These are phyloP conservation scores for Plestiodon gilberti DNA, from an alignment of 2,113 vertebrate genomes.

Conservation along the genomic window DNA sequence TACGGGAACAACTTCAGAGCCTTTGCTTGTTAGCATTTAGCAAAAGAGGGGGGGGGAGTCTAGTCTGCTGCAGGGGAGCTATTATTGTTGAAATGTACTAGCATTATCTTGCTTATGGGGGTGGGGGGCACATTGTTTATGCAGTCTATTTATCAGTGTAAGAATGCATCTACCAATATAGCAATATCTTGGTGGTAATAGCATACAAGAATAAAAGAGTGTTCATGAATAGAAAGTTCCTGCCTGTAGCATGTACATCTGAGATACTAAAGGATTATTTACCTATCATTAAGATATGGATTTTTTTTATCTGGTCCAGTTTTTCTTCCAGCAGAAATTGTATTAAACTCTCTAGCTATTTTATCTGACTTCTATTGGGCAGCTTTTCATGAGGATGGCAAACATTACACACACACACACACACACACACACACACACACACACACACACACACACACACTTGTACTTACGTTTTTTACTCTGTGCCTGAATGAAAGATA, in stretches of 20 bases:
- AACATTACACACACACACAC: background rate
- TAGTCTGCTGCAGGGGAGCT: slow-evolving; percentile 59
- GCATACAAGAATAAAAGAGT: slow-evolving; percentile 67
- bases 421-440: background rate
- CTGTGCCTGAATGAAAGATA: background rate
- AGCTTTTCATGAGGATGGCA: slow-evolving; percentile 50
- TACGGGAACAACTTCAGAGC: slow-evolving; percentile 68
- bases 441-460: background rate
- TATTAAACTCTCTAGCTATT: slow-evolving; percentile 68
- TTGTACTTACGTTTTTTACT: background rate
- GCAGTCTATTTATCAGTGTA: slow-evolving; percentile 71
- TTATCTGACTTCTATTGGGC: slow-evolving; percentile 58
- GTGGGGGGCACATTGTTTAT: slow-evolving; percentile 67
- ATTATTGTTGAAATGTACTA: slow-evolving; percentile 57
- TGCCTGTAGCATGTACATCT: slow-evolving; percentile 64
- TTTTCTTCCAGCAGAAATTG: slow-evolving; percentile 72
- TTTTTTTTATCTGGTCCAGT: slow-evolving; percentile 64
- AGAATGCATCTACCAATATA: slow-evolving; percentile 62
- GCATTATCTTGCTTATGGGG: slow-evolving; percentile 71
- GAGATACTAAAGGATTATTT: slow-evolving; percentile 74
- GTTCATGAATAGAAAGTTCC: slow-evolving; percentile 69
- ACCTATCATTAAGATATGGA: slow-evolving; percentile 73
- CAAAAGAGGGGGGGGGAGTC: slow-evolving; percentile 59
- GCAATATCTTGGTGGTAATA: slow-evolving; percentile 67
- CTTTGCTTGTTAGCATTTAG: slow-evolving; percentile 70